Conservation (phyloP, 2,888 invertebrate genomes). For the Mesochorus sp. region DNA sequence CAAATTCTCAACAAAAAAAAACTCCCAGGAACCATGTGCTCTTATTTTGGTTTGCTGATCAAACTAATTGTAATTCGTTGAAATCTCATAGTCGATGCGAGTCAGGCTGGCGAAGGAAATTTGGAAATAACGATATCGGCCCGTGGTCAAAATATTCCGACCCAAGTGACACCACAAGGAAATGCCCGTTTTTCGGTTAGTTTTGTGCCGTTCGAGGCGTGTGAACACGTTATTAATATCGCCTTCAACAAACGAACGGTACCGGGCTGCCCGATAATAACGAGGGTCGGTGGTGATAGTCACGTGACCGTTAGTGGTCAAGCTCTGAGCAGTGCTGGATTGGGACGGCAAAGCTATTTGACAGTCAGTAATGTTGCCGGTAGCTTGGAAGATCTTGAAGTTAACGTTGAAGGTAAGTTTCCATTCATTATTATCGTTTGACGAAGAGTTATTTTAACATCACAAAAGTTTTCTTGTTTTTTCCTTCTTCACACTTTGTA, state of each 20-base stretch:
- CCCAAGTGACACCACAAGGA: conserved; percentile 96
- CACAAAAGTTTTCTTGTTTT: neutral
- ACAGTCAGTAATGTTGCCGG: conserved; percentile 88
- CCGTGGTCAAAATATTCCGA: conserved; percentile 95
- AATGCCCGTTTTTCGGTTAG: conserved; percentile 96
- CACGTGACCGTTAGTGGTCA: conserved; percentile 85
- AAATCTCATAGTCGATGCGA: conserved; percentile 90
- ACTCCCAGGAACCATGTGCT: too few species aligned
- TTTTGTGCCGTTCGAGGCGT: conserved; percentile 96
- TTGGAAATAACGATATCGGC: conserved; percentile 98
- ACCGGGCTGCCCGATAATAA: conserved; percentile 95
- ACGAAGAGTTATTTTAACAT: neutral
- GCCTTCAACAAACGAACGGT: conserved; percentile 97
- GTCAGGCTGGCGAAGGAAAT: conserved; percentile 98
- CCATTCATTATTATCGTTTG: neutral
- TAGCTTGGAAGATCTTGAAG: conserved; percentile 96
- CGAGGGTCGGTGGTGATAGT: conserved; percentile 87
- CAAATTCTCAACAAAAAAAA: too few species aligned
- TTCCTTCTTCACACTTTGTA: neutral
- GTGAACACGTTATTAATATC: conserved; percentile 97
- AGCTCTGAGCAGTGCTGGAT: conserved; percentile 83
- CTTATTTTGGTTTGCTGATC: too few species aligned
- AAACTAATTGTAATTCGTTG: neutral
- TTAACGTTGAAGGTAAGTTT: conserved; percentile 96
- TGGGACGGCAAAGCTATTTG: conserved; percentile 80